These are phyloP conservation scores for Trichogramma pretiosum DNA, from an alignment of 1,140 invertebrate genomes.

Conservation along the genomic window DNA sequence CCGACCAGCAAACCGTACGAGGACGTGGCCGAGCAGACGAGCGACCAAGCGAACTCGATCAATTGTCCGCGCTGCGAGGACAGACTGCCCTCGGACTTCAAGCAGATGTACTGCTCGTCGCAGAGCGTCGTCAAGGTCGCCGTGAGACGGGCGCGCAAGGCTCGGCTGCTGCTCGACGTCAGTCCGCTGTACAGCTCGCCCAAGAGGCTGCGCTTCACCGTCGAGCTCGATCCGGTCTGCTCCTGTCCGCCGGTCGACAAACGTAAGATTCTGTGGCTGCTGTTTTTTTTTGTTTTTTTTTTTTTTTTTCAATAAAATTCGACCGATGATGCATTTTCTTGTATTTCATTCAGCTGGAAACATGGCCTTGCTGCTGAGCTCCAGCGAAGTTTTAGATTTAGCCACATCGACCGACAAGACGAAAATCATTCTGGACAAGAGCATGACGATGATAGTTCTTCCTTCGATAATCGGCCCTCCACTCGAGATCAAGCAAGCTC, in stretches of 20 bases:
- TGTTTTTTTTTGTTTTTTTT: not conserved
- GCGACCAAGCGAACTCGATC: not conserved
- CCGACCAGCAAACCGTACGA: not conserved
- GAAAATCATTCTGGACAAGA: slow-evolving; percentile 23
- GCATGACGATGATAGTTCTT: slow-evolving; percentile 27
- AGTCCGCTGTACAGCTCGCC: slow-evolving; percentile 9
- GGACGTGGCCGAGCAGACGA: not conserved
- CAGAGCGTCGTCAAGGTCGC: slow-evolving; percentile 33
- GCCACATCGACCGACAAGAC: slow-evolving; percentile 19
- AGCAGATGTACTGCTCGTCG: slow-evolving; percentile 32
- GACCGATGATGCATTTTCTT: not conserved
- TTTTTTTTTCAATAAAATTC: slow-evolving; percentile 6
- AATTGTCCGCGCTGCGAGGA: slow-evolving; percentile 37
- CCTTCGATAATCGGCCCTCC: slow-evolving; percentile 23
- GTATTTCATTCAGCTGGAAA: slow-evolving; percentile 28
- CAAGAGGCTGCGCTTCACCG: slow-evolving; percentile 26
- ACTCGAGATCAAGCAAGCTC: slow-evolving; percentile 20
- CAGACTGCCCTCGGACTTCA: slow-evolving; percentile 30
- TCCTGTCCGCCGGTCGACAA: slow-evolving; percentile 33
- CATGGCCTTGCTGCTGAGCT: slow-evolving; percentile 29
- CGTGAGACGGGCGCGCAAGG: slow-evolving; percentile 30
- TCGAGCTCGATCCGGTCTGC: slow-evolving; percentile 31
- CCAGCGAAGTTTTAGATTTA: slow-evolving; percentile 22
- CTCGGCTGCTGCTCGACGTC: slow-evolving; percentile 31
- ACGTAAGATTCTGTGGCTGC: slow-evolving; percentile 23